A percentile compares a stretch with the other conserved stretches of the same genome.
These are phyloP conservation scores for Paracanthobrama guichenoti DNA, from an alignment of 2,113 vertebrate species.

Conservation along the genomic window DNA sequence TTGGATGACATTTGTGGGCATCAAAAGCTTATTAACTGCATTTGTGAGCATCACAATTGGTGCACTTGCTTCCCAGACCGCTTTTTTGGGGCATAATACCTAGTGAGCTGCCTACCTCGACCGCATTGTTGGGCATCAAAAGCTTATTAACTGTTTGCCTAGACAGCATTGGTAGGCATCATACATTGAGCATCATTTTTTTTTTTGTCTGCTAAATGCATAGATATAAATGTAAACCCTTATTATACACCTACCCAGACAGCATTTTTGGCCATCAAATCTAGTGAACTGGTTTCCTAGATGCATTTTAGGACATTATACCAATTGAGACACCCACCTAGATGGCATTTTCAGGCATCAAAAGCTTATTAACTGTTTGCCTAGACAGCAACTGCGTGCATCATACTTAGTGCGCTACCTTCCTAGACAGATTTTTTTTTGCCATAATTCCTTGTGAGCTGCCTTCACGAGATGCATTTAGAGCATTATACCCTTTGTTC, in stretches of 20 bases:
- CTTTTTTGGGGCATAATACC: neutral
- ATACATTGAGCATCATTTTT: too few species aligned
- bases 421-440: neutral
- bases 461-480: neutral
- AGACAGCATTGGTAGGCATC: neutral
- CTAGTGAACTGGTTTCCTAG: neutral
- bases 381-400: neutral
- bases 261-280: neutral
- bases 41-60: neutral
- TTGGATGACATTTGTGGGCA: neutral
- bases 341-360: conserved; percentile 4
- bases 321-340: neutral
- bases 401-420: neutral
- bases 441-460: neutral
- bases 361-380: neutral
- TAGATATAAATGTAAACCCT: neutral
- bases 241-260: neutral
- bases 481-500: neutral
- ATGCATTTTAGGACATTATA: neutral
- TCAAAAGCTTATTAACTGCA: too few species aligned
- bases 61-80: neutral
- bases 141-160: neutral
- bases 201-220: neutral
- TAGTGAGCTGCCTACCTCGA: neutral
- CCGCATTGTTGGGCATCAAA: neutral